phyloP scores from a whole-genome alignment of 2,888 invertebrate species.

The Leptinotarsa peninsularis region DNA sequence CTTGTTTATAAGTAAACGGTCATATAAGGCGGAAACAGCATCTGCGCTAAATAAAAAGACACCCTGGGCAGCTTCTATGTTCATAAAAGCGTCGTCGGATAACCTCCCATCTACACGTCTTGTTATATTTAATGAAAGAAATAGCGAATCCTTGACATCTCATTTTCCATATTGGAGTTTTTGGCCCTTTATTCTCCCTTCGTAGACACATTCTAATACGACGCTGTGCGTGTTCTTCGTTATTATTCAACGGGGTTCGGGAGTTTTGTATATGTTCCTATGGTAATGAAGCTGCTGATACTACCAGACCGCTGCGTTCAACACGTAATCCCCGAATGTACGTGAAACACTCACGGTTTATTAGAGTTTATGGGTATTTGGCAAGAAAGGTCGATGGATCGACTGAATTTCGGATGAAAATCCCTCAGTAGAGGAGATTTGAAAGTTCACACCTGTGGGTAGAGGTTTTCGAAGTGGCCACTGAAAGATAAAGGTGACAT shows the following conservation, averaged over 20 bases:
- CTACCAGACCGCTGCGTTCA: constrained; percentile 12
- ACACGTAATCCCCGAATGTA: constrained; percentile 17
- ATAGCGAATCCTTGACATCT: constrained; percentile 1
- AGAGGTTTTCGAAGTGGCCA: not conserved
- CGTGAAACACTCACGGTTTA: constrained; percentile 19
- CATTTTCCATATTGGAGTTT: not conserved
- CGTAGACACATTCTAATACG: constrained; percentile 2
- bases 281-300: constrained; percentile 19
- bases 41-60: not conserved
- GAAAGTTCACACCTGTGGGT: not conserved
- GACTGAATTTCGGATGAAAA: constrained; percentile 2
- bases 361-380: constrained; percentile 16
- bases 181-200: not conserved
- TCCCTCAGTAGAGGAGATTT: not conserved
- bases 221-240: constrained; percentile 7
- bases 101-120: not conserved
- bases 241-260: constrained; percentile 11
- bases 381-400: constrained; percentile 9
- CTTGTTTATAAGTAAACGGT: no score
- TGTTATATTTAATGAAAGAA: not conserved
- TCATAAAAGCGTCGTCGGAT: not conserved
- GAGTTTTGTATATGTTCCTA: constrained; percentile 21
- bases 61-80: not conserved
- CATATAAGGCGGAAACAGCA: no score
- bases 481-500: no score